Evolutionary conservation across 1,140 invertebrate genomes (phyloP).

Genomic region (Cydia strobilella): DNA sequence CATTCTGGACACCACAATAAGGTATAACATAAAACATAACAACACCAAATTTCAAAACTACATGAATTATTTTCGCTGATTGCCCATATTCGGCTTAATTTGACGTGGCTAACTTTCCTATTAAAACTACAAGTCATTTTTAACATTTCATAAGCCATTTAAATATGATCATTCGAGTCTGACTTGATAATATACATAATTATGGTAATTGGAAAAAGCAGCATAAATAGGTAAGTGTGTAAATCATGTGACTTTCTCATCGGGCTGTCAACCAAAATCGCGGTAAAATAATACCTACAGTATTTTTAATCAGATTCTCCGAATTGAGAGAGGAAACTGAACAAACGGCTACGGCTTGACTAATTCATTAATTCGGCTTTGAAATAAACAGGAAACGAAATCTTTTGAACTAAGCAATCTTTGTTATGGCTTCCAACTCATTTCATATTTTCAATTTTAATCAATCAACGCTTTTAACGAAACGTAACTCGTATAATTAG

Average conservation of each 20-base stretch:
- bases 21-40: too few species aligned
- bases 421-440: slow-evolving; percentile 3
- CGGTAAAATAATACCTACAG: not conserved
- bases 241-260: not conserved
- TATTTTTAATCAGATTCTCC: not conserved
- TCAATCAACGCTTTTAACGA: slow-evolving; percentile 1
- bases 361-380: not conserved
- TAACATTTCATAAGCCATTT: too few species aligned
- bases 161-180: too few species aligned
- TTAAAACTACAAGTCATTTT: too few species aligned
- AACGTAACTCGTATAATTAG: not conserved
- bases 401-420: slow-evolving; percentile 17
- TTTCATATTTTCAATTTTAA: not conserved
- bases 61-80: too few species aligned
- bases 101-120: too few species aligned
- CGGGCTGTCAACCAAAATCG: not conserved
- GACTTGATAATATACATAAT: too few species aligned
- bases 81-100: too few species aligned
- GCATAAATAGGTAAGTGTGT: too few species aligned
- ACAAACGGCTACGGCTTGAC: not conserved
- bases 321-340: not conserved
- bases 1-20: too few species aligned
- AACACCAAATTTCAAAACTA: too few species aligned
- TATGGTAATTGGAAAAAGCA: too few species aligned
- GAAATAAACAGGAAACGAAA: slow-evolving; percentile 9